Percentiles rank a stretch among this genome's conserved stretches.
Conservation (phyloP, 30 jellyfish, hydroid and myxozoan genomes). For the Turritopsis rubra region DNA sequence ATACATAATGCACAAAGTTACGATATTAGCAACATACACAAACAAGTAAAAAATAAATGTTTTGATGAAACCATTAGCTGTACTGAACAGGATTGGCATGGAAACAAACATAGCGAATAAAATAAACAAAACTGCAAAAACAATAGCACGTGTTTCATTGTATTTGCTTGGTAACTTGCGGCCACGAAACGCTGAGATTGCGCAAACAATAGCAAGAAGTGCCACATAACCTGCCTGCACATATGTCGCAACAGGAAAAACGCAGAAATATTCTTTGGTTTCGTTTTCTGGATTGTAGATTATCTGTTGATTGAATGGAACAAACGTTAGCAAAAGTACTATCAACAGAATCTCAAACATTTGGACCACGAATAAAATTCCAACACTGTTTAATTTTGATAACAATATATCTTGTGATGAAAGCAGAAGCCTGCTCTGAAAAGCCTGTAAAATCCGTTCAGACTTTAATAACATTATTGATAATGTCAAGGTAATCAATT, state of each 20-base stretch:
- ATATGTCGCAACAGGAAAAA: not conserved
- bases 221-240: not conserved
- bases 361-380: not conserved
- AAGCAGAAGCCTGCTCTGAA: not conserved
- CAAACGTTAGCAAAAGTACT: not conserved
- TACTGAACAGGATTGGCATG: conserved; percentile 4
- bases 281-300: not conserved
- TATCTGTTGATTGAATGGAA: not conserved
- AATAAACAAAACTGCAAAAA: not conserved
- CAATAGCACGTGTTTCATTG: conserved; percentile 4
- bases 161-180: not conserved
- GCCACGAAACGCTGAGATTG: conserved; percentile 3
- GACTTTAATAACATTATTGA: not conserved
- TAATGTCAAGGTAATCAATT: not conserved
- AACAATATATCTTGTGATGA: not conserved
- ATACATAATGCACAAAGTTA: not conserved
- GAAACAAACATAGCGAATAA: not conserved
- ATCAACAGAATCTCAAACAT: not conserved
- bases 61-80: not conserved
- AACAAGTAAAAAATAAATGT: not conserved
- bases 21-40: not conserved
- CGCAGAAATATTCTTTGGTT: not conserved
- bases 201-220: not conserved
- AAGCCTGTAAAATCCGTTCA: not conserved
- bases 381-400: not conserved